A percentile compares a stretch with the other conserved stretches of the same genome.
phyloP scores from a whole-genome alignment of 2,797 vertebrate genomes.

The Anolis apletophallus region DNA sequence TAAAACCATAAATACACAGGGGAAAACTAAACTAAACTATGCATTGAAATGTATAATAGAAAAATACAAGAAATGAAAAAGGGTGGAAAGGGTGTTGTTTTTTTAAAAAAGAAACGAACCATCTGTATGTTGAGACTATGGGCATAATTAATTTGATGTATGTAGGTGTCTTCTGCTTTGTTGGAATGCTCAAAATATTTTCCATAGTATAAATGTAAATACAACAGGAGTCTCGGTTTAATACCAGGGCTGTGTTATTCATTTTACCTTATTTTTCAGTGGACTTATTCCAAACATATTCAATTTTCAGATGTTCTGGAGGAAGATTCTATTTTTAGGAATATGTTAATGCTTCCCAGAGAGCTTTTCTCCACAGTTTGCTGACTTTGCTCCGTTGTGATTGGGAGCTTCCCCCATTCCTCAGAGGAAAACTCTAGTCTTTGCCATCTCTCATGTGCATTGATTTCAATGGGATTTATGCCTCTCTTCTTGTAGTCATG shows the following conservation, averaged over 20 bases:
- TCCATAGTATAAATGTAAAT: conserved; percentile 1
- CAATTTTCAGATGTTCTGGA: not conserved
- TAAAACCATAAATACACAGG: too few relatives aligned
- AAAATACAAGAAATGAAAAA: not conserved
- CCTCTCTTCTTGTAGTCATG: not conserved
- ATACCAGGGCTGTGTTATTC: not conserved
- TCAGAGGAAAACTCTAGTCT: not conserved
- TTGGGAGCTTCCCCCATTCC: not conserved
- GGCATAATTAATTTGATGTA: conserved; percentile 25
- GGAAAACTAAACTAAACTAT: too few relatives aligned
- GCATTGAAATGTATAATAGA: not conserved
- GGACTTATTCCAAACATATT: conserved; percentile 32
- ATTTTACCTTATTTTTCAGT: conserved; percentile 16
- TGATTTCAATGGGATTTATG: not conserved
- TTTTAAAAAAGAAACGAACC: not conserved
- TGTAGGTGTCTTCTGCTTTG: not conserved
- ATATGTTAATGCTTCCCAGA: conserved; percentile 10
- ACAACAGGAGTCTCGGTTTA: not conserved
- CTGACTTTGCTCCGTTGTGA: not conserved
- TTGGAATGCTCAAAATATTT: not conserved
- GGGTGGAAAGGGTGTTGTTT: too few relatives aligned
- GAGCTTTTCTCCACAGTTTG: not conserved
- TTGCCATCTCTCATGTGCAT: not conserved
- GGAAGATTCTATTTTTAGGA: not conserved
- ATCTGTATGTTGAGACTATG: conserved; percentile 2